Conservation (phyloP, 1,140 invertebrate genomes). For the Lepidostoma basale region DNA sequence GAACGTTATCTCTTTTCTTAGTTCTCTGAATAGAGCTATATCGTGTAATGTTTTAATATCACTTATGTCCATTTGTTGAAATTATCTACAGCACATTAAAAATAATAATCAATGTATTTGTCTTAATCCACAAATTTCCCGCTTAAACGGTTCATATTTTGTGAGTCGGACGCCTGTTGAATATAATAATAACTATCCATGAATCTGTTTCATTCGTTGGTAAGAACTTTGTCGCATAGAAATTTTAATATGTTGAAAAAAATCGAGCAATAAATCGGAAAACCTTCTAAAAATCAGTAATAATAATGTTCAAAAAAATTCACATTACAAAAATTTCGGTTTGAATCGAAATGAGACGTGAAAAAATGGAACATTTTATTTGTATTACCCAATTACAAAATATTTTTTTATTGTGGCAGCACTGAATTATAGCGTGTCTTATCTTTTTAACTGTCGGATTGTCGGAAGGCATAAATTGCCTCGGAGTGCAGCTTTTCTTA, state of each 20-base stretch:
- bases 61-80: not conserved
- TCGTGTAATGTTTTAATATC: not conserved
- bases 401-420: not conserved
- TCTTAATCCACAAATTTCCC: not conserved
- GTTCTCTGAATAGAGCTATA: not conserved
- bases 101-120: not conserved
- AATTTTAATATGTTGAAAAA: not conserved
- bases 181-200: not conserved
- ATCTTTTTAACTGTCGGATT: not conserved
- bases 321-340: not conserved
- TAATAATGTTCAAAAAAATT: not conserved
- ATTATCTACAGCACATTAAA: not conserved
- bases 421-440: conserved; percentile 1
- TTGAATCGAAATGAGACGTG: not conserved
- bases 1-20: not conserved
- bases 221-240: not conserved
- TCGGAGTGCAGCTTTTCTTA: not conserved
- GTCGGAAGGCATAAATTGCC: not conserved
- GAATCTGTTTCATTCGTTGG: not conserved
- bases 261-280: not conserved
- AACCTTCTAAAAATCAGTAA: not conserved
- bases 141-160: not conserved
- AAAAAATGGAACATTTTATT: not conserved
- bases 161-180: not conserved
- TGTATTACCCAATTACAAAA: not conserved